A percentile compares a stretch with the other conserved stretches of the same genome.
Evolutionary conservation across 2,113 vertebrate genomes (phyloP).

Genomic region (Gorsachius goisagi): DNA sequence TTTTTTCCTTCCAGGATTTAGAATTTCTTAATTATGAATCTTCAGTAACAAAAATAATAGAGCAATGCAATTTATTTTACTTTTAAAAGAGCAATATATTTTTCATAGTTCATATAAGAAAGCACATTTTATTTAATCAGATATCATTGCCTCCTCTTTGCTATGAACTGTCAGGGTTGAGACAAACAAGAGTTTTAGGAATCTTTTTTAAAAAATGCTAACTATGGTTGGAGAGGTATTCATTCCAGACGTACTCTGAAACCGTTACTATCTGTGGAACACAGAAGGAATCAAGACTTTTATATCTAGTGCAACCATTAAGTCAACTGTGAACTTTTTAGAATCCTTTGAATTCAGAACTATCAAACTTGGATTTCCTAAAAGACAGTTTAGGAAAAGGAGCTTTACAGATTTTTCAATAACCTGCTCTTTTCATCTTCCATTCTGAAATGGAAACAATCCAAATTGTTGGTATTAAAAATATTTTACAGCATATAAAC

Average conservation of each 20-base stretch:
- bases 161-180: slow-evolving; percentile 43
- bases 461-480: not conserved
- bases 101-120: slow-evolving; percentile 51
- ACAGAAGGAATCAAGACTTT: slow-evolving; percentile 29
- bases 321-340: slow-evolving; percentile 9
- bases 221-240: slow-evolving; percentile 25
- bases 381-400: not conserved
- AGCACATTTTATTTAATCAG: slow-evolving; percentile 32
- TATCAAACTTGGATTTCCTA: not conserved
- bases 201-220: not conserved
- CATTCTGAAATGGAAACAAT: not conserved
- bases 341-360: slow-evolving; percentile 26
- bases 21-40: not conserved
- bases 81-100: slow-evolving; percentile 34
- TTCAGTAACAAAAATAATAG: not conserved
- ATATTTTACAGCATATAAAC: not conserved
- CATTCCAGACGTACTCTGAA: slow-evolving; percentile 36
- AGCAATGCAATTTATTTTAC: not conserved
- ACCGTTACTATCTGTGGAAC: slow-evolving; percentile 7
- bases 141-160: slow-evolving; percentile 48
- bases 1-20: not conserved
- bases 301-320: not conserved
- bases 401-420: slow-evolving; percentile 44
- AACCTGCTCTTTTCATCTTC: slow-evolving; percentile 7
- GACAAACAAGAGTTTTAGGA: not conserved